Base-by-base conservation (phyloP, 2,888 invertebrate genomes). In the Embidobia sp. region DNA sequence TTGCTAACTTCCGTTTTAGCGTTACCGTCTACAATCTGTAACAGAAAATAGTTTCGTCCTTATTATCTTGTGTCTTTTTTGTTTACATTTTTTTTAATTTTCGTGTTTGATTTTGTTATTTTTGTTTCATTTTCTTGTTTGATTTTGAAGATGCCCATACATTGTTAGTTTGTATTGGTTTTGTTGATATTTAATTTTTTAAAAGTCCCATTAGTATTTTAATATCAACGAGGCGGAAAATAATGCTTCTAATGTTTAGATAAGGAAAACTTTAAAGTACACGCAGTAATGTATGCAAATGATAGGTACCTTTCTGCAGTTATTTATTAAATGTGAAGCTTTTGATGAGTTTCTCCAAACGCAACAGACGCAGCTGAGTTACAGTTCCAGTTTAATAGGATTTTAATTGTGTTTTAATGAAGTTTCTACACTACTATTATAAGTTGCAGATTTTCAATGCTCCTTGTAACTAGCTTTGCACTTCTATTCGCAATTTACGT, bases 1-100 rank as follows among this genome's bases (percentile, higher is more conserved):
- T 97, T 96, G 72, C 95, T 96, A 27, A 96, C 94, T 87, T 95
- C 95, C 15, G 96, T 96, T 90, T 96, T 96, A 0, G 96, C 94
- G 89, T 97, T 97, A 11, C 97, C 97, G 86, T 97, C 97, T 18
- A 96, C 94, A 83, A 97, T 96, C 96, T 97, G 92, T 15, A 91
- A 91, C 81, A 85, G 79, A 80, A 31, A 49, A 19, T 3, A 42
- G n/a, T n/a, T n/a, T n/a, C n/a, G n/a, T n/a, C n/a, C n/a, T n/a
- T n/a, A n/a, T n/a, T n/a, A n/a, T n/a, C n/a, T n/a, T n/a, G n/a
- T n/a, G n/a, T n/a, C n/a, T n/a, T n/a, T n/a, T n/a, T n/a, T n/a
- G n/a, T n/a, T n/a, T n/a, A n/a, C n/a, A n/a, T n/a, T n/a, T n/a
- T n/a, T n/a, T n/a, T n/a, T n/a, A n/a, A n/a, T n/a, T n/a, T n/a